phyloP scores from a whole-genome alignment of 2,797 vertebrate species.

The Cossypha heuglini region DNA sequence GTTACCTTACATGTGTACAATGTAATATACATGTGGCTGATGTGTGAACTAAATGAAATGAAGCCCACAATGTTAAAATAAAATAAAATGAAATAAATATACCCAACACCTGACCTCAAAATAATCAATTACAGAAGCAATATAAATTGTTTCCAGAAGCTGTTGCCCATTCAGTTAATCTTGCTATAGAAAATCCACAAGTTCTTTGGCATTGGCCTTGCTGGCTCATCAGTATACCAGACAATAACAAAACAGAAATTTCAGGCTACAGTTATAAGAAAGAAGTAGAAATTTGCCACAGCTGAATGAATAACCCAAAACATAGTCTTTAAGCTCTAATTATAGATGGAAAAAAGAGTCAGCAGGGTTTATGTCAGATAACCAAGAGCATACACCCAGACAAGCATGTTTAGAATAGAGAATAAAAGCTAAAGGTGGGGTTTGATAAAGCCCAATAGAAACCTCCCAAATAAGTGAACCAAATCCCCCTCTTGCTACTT shows the following conservation, averaged over 20 bases:
- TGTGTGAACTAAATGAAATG: neutral
- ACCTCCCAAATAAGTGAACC: fast-evolving
- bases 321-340: neutral
- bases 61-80: neutral
- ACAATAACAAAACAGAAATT: neutral
- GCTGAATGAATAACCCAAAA: neutral
- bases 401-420: neutral
- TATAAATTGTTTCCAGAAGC: neutral
- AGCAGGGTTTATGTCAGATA: neutral
- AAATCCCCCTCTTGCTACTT: neutral
- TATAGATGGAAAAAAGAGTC: neutral
- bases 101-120: neutral
- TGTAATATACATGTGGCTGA: fast-evolving
- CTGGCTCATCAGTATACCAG: neutral
- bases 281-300: neutral
- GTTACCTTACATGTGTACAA: neutral
- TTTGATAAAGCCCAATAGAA: neutral
- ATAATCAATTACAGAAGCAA: neutral
- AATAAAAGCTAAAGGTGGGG: neutral
- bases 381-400: neutral
- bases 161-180: neutral
- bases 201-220: neutral
- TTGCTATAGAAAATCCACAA: neutral
- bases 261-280: neutral
- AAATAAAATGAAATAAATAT: neutral